Evolutionary conservation across 2,888 invertebrate species (phyloP), one percentile per base, ranked within the genome.

Genomic region (Agrotis clavis): DNA sequence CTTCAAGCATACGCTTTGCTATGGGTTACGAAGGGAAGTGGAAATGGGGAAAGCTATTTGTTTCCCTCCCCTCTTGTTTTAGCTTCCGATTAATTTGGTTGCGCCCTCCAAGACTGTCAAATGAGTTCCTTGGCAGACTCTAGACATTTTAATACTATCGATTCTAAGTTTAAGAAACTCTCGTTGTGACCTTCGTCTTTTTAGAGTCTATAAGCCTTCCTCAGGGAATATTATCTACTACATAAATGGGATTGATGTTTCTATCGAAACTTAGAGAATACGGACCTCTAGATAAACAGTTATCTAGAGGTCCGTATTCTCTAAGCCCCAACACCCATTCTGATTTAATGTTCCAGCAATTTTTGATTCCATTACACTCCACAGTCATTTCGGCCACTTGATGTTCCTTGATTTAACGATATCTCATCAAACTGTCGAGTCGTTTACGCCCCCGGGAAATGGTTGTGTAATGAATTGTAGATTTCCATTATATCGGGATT

Each of bases 401-500:
- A 30, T 57, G 25, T 74, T 25, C 19, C 61, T 51, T 35, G 30
- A 57, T 74, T 71, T 71, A 19, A 78, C 25, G 74, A 48, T 41
- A 41, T 25, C 50, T 25, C 54, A 47, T 61, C 19, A 74, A 68
- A 62, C 65, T 51, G 18, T 65, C 45, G 19, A 64, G 41, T 62
- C 50, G 56, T 57, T 53, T 53, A 54, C 53, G 50, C 45, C 48
- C n/a, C 54, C 25, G 30, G 53, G 64, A 69, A 78, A 78, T 69
- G 41, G 60, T 66, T 45, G 25, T 50, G 9, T 56, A 69, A 66
- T 75, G 65, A 65, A 66, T 75, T 68, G 51, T 75, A 76, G 62
- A 76, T 76, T 70, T 78, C 66, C 77, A 76, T 76, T 76, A 73
- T 25, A 48, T 60, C 56, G n/a, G 50, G 19, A 21, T 50, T 63